A percentile compares a stretch with the other conserved stretches of the same genome.
Evolutionary conservation across 92 coral and sea anemone genomes (phyloP).

Genomic region (Pocillopora grandis): DNA sequence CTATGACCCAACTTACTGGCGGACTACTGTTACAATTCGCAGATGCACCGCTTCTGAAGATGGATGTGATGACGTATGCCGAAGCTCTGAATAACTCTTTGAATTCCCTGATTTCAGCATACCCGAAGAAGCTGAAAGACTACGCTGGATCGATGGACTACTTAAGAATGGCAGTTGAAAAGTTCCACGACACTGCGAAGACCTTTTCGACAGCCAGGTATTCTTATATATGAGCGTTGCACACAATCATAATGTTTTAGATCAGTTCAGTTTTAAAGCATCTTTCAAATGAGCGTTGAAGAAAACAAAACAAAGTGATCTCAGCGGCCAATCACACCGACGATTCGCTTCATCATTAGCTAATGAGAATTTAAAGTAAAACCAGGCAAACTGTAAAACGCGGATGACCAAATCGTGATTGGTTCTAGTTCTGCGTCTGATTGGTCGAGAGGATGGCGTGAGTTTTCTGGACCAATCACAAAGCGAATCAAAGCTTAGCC

Average conservation of each 20-base stretch:
- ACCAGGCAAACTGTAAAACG: too few relatives aligned
- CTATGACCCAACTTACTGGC: constrained; percentile 67
- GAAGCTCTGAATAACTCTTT: constrained; percentile 60
- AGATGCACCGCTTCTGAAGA: constrained; percentile 73
- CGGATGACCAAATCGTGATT: too few relatives aligned
- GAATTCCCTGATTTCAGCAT: constrained; percentile 17
- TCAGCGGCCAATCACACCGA: too few relatives aligned
- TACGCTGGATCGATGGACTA: constrained; percentile 21
- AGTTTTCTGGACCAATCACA: too few relatives aligned
- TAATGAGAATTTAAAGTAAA: too few relatives aligned
- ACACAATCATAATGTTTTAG: not conserved
- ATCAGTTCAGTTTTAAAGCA: too few relatives aligned
- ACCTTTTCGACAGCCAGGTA: constrained; percentile 33
- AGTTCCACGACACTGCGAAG: constrained; percentile 31
- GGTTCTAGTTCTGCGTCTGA: too few relatives aligned
- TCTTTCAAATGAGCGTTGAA: too few relatives aligned
- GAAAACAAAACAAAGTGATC: too few relatives aligned
- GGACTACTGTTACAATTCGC: constrained; percentile 64
- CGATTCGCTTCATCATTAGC: too few relatives aligned
- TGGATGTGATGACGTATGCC: constrained; percentile 56
- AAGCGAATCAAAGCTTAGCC: too few relatives aligned
- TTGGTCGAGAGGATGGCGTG: too few relatives aligned
- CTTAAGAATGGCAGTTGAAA: constrained; percentile 39
- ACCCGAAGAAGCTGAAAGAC: constrained; percentile 15
- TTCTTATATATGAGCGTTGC: not conserved